Percentiles rank a stretch among this genome's conserved stretches.
Conservation (phyloP, 2,113 vertebrate species). For the Apteryx owenii region DNA sequence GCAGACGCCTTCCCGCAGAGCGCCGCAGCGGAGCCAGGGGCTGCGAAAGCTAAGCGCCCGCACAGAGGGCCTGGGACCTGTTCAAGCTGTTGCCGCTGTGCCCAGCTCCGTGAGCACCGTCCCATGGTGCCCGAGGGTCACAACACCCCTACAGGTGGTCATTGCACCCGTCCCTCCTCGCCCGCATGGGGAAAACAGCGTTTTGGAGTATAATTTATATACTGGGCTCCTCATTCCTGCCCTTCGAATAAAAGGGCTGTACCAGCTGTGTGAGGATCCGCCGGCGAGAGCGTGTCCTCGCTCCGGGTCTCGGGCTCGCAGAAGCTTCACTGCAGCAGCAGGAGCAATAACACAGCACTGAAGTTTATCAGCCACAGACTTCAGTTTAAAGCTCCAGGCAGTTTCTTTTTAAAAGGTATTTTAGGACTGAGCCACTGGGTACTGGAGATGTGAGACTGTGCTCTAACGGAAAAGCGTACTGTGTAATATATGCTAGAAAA, state of each 20-base stretch:
- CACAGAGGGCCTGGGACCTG: not conserved
- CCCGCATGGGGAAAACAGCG: fast-evolving
- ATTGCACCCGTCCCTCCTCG: not conserved
- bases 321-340: not conserved
- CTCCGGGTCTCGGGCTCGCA: not conserved
- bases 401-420: not conserved
- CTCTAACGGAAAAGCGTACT: not conserved
- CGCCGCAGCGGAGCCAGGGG: not conserved
- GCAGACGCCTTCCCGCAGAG: not conserved
- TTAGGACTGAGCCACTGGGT: not conserved
- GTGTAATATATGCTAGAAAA: not conserved
- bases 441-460: not conserved
- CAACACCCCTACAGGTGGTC: fast-evolving
- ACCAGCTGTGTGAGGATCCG: not conserved
- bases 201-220: fast-evolving
- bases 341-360: not conserved
- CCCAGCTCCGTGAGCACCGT: not conserved
- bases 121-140: not conserved
- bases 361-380: not conserved
- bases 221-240: not conserved
- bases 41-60: not conserved
- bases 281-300: fast-evolving
- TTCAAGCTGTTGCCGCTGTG: not conserved
- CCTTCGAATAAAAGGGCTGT: not conserved
- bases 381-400: not conserved